A percentile compares a stretch with the other conserved stretches of the same genome.
Evolutionary conservation across 2,888 invertebrate species (phyloP).

Genomic region (Brachyptera putata): DNA sequence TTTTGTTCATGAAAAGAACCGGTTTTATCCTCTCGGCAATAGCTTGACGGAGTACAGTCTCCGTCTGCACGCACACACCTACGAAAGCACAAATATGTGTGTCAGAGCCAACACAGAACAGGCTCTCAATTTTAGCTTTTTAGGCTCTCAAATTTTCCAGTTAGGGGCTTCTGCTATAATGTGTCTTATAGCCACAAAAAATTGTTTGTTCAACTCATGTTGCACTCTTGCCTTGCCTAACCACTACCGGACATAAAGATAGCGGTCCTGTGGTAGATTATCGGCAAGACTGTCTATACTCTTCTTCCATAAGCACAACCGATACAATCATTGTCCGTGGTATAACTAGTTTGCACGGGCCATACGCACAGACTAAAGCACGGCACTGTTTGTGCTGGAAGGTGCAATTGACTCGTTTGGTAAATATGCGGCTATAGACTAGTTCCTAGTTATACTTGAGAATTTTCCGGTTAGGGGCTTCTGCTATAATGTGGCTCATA

Average conservation of each 20-base stretch:
- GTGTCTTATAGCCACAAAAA: no score
- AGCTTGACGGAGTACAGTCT: slow-evolving; percentile 98
- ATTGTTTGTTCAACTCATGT: no score
- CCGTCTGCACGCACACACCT: slow-evolving; percentile 99
- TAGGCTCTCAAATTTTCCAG: no score
- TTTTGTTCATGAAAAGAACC: slow-evolving; percentile 99
- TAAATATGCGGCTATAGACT: no score
- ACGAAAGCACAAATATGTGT: slow-evolving; percentile 19
- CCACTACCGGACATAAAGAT: slow-evolving; percentile 30
- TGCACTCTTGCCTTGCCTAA: slow-evolving; percentile 2
- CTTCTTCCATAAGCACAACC: slow-evolving; percentile 31
- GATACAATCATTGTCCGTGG: slow-evolving; percentile 26
- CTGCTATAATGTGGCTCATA: no score
- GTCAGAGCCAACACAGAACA: background rate
- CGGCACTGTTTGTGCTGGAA: slow-evolving; percentile 43
- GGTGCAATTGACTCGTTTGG: no score
- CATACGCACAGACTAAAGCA: slow-evolving; percentile 40
- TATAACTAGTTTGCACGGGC: slow-evolving; percentile 15
- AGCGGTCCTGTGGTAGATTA: slow-evolving; percentile 27
- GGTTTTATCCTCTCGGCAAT: slow-evolving; percentile 99
- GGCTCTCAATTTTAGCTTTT: no score
- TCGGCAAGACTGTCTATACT: slow-evolving; percentile 16
- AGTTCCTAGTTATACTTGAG: no score
- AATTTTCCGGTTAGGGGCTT: no score
- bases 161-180: no score